Percentiles rank a stretch among this genome's conserved stretches.
Conservation (phyloP, 2,797 vertebrate genomes). For the Rhinella marina region DNA sequence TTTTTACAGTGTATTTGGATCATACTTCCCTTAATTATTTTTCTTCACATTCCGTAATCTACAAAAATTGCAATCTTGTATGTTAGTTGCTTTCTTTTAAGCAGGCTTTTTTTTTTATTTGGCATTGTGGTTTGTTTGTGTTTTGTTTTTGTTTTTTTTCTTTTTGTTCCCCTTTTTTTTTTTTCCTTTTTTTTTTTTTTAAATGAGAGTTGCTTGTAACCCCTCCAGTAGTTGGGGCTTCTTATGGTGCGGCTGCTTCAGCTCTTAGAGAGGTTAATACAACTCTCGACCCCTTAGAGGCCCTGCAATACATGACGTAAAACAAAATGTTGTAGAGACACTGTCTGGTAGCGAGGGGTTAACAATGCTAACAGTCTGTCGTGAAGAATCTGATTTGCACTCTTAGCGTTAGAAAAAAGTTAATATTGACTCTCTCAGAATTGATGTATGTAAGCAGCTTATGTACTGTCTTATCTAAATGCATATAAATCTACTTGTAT, state of each 20-base stretch:
- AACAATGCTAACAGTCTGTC: slow-evolving; percentile 82
- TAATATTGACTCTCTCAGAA: slow-evolving; percentile 90
- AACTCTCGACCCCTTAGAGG: slow-evolving; percentile 43
- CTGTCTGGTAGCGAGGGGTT: slow-evolving; percentile 62
- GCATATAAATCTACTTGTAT: slow-evolving; percentile 93
- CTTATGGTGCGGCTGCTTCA: slow-evolving; percentile 61
- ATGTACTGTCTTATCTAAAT: slow-evolving; percentile 91
- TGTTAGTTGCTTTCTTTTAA: slow-evolving; percentile 79
- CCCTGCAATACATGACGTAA: slow-evolving; percentile 48
- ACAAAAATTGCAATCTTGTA: slow-evolving; percentile 78
- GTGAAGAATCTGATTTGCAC: slow-evolving; percentile 98
- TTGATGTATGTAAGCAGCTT: slow-evolving; percentile 92
- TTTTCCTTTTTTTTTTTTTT: slow-evolving; percentile 62
- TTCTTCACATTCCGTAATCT: slow-evolving; percentile 97
- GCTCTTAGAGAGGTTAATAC: slow-evolving; percentile 33
- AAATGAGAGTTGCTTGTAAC: slow-evolving; percentile 76
- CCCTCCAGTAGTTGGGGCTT: slow-evolving; percentile 61
- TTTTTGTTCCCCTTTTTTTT: slow-evolving; percentile 65
- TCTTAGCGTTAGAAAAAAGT: slow-evolving; percentile 90
- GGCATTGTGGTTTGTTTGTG: slow-evolving; percentile 47
- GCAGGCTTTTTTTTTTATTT: slow-evolving; percentile 73
- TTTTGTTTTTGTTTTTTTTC: slow-evolving; percentile 65
- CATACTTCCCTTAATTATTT: slow-evolving; percentile 80
- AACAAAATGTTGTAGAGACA: slow-evolving; percentile 31
- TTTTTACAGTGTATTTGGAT: slow-evolving; percentile 87